Evolutionary conservation across 2,888 invertebrate species (phyloP).

Genomic region (Tetranychus piercei): DNA sequence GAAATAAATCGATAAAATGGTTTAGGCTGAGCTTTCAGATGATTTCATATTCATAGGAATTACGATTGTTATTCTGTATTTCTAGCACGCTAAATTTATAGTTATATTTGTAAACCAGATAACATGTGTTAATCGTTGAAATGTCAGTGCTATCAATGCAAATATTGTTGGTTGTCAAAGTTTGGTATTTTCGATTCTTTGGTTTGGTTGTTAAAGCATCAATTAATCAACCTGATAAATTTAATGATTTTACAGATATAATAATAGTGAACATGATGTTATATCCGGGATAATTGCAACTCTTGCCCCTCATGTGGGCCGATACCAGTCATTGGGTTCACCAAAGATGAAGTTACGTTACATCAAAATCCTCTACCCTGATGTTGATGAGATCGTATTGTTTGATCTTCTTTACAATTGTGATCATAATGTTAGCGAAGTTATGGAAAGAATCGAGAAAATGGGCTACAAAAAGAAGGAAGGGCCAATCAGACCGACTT

Average conservation of each 20-base stretch:
- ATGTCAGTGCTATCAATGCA: neutral
- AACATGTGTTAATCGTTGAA: neutral
- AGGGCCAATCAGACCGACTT: neutral
- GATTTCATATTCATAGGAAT: too few relatives aligned
- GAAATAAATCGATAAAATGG: neutral
- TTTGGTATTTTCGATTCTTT: neutral
- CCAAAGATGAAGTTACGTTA: conserved; percentile 40
- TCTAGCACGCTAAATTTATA: too few relatives aligned
- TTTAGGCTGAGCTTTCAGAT: neutral
- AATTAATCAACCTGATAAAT: neutral
- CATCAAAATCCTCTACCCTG: conserved; percentile 71
- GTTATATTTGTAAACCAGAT: too few relatives aligned
- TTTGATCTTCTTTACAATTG: conserved; percentile 48
- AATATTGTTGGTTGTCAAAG: neutral
- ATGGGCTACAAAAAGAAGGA: conserved; percentile 68
- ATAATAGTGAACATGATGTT: conserved; percentile 27
- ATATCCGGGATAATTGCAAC: conserved; percentile 25
- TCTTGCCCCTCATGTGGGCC: conserved; percentile 12
- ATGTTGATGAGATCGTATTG: conserved; percentile 68
- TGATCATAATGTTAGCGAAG: conserved; percentile 74
- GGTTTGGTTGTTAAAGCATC: neutral
- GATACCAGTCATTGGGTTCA: conserved; percentile 22
- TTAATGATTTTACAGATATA: conserved; percentile 20
- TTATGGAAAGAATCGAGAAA: conserved; percentile 56
- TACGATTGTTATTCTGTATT: too few relatives aligned